These are phyloP conservation scores for Koerneria pararmatus DNA, from an alignment of 2,888 invertebrate species.

Conservation along the genomic window DNA sequence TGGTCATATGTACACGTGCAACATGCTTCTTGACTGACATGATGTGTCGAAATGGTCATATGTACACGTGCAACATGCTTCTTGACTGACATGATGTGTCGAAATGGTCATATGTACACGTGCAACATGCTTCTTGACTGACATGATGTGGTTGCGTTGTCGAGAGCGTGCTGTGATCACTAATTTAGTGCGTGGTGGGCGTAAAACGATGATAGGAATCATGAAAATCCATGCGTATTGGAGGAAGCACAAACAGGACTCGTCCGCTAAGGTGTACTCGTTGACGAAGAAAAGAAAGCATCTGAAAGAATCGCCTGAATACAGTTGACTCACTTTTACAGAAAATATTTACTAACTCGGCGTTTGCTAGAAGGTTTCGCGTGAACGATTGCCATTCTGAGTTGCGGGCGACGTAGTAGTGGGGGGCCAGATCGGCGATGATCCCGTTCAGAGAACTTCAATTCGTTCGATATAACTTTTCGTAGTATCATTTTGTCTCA, in stretches of 20 bases:
- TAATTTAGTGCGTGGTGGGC: conserved; percentile 44
- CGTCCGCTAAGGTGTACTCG: conserved; percentile 43
- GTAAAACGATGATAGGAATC: conserved; percentile 43
- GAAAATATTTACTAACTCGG: conserved; percentile 11
- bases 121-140: too few species aligned
- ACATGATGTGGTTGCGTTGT: neutral
- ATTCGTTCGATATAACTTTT: too few species aligned
- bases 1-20: too few species aligned
- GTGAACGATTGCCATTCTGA: neutral
- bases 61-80: too few species aligned
- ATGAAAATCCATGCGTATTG: conserved; percentile 46
- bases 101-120: too few species aligned
- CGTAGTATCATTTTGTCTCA: too few species aligned
- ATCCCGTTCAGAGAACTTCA: conserved; percentile 38
- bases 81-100: too few species aligned
- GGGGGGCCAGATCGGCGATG: conserved; percentile 36
- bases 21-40: too few species aligned
- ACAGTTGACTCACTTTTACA: neutral
- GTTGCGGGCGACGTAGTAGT: conserved; percentile 41
- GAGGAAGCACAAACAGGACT: conserved; percentile 39
- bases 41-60: too few species aligned
- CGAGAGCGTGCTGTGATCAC: conserved; percentile 29
- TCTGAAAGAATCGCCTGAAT: neutral
- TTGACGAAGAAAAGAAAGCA: conserved; percentile 42
- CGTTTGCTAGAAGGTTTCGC: conserved; percentile 3